Percentiles rank a stretch among this genome's conserved stretches.
phyloP scores from a whole-genome alignment of 2,797 vertebrate genomes.

The Holocentrus rufus region DNA sequence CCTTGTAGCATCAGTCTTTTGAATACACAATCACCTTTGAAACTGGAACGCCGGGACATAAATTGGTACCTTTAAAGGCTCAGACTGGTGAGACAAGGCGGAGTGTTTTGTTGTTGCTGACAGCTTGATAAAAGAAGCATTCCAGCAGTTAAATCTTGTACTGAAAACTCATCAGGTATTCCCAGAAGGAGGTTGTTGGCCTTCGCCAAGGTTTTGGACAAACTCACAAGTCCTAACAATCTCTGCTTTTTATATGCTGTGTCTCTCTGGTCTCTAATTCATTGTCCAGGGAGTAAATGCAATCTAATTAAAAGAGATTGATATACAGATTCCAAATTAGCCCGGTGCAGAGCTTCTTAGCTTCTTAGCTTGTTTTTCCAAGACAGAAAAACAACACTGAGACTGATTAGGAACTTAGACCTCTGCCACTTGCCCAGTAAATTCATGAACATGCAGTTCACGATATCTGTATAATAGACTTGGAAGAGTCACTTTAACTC shows the following conservation, averaged over 20 bases:
- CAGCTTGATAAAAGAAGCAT: too few relatives aligned
- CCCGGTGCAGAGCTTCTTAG: constrained; percentile 45
- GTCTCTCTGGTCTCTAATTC: constrained; percentile 3
- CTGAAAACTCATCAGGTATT: not conserved
- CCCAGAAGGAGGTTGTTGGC: not conserved
- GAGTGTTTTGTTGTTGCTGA: too few relatives aligned
- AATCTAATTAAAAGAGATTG: constrained; percentile 70
- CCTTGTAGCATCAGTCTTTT: too few relatives aligned
- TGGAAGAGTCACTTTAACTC: too few relatives aligned
- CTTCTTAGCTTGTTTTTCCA: constrained; percentile 42
- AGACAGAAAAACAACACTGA: constrained; percentile 35
- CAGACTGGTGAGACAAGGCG: too few relatives aligned
- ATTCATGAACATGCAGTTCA: not conserved
- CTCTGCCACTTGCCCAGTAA: constrained; percentile 14
- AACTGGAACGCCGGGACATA: too few relatives aligned
- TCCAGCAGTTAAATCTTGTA: too few relatives aligned
- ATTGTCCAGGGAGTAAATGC: constrained; percentile 12
- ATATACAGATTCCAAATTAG: constrained; percentile 57
- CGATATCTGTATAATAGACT: too few relatives aligned
- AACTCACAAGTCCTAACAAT: constrained; percentile 2
- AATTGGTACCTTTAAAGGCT: too few relatives aligned
- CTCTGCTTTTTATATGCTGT: constrained; percentile 21
- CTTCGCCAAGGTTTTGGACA: not conserved
- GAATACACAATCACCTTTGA: too few relatives aligned
- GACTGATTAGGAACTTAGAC: constrained; percentile 40